Evolutionary conservation across 2,888 invertebrate species (phyloP).

Genomic region (Cephus rjabovi): DNA sequence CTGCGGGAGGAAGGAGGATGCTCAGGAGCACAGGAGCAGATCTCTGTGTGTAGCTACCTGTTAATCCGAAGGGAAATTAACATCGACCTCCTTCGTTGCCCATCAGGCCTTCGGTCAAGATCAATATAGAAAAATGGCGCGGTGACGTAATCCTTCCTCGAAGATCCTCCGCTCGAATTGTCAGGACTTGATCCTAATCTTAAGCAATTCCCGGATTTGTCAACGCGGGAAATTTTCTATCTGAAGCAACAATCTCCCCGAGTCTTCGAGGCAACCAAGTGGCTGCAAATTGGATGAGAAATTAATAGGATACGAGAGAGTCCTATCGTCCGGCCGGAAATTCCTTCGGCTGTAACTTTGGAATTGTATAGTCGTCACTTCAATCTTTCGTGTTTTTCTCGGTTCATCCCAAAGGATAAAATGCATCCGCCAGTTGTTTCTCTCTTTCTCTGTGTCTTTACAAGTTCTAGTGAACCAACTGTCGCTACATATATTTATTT

Average conservation of each 20-base stretch:
- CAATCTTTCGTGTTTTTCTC: not conserved
- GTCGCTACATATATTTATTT: too few relatives aligned
- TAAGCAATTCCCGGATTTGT: conserved; percentile 34
- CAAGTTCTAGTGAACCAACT: not conserved
- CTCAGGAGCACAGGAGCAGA: too few relatives aligned
- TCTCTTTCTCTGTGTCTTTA: not conserved
- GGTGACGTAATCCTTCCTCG: conserved; percentile 28
- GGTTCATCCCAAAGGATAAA: conserved; percentile 9
- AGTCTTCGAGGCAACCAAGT: conserved; percentile 2
- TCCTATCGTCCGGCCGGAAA: conserved; percentile 10
- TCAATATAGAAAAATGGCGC: too few relatives aligned
- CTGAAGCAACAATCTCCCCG: conserved; percentile 19
- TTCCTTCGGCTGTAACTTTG: conserved; percentile 6
- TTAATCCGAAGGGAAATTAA: too few relatives aligned
- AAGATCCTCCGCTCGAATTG: conserved; percentile 38
- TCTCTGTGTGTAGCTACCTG: too few relatives aligned
- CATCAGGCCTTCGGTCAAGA: too few relatives aligned
- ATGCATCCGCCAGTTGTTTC: conserved; percentile 1
- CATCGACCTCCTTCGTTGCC: too few relatives aligned
- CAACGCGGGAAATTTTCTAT: conserved; percentile 25
- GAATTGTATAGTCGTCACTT: conserved; percentile 6
- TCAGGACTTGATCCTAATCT: conserved; percentile 48
- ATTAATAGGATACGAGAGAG: conserved; percentile 36
- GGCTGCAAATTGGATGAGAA: conserved; percentile 39
- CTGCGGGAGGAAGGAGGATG: too few relatives aligned